phyloP scores from a whole-genome alignment of 1,140 invertebrate species.

The Spodoptera frugiperda region DNA sequence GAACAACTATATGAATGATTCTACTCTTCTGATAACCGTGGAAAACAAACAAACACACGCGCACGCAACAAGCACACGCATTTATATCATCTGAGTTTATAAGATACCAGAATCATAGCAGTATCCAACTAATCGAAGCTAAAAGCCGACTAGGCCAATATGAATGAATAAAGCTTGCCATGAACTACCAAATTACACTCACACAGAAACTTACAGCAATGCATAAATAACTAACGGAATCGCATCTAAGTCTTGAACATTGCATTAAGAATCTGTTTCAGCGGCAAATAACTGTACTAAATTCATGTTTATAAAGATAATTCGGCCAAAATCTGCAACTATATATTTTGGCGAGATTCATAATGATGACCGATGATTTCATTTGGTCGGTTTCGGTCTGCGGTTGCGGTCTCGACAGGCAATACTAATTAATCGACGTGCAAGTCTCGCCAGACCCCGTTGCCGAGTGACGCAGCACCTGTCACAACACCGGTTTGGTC shows the following conservation, averaged over 20 bases:
- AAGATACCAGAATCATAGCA: background rate
- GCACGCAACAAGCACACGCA: background rate
- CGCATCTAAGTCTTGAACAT: background rate
- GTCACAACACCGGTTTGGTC: slow-evolving; percentile 54
- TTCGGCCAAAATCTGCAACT: slow-evolving; percentile 36
- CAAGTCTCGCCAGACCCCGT: slow-evolving; percentile 48
- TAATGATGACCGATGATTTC: slow-evolving; percentile 58
- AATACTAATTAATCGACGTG: slow-evolving; percentile 58
- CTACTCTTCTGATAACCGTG: slow-evolving; percentile 24
- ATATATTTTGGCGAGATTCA: slow-evolving; percentile 43
- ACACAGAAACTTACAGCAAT: background rate
- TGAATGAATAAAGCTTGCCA: background rate
- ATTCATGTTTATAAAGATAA: slow-evolving; percentile 36
- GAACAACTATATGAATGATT: slow-evolving; percentile 30
- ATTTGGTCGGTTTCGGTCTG: slow-evolving; percentile 49
- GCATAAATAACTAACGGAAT: slow-evolving; percentile 9
- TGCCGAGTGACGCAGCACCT: slow-evolving; percentile 52
- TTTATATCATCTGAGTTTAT: background rate
- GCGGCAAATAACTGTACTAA: slow-evolving; percentile 8
- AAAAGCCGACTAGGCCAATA: background rate
- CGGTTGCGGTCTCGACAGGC: slow-evolving; percentile 45
- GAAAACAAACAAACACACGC: background rate
- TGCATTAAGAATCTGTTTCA: background rate
- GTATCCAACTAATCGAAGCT: background rate
- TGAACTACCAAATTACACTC: slow-evolving; percentile 6